phyloP scores from a whole-genome alignment of 2,888 invertebrate genomes.

The Leucophora obtusa region DNA sequence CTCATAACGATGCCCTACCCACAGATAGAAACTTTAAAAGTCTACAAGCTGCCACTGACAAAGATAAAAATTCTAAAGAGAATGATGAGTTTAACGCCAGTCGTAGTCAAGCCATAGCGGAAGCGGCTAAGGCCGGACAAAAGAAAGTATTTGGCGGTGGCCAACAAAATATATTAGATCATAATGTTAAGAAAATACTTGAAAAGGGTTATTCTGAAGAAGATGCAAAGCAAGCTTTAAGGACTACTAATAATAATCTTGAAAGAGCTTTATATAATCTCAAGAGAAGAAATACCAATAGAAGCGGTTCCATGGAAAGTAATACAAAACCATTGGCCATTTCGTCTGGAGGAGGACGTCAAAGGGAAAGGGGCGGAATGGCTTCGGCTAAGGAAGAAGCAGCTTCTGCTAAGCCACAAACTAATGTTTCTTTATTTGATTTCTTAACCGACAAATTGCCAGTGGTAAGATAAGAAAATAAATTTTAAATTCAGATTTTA shows the following conservation, averaged over 20 bases:
- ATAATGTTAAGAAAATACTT: conserved; percentile 87
- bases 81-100: conserved; percentile 93
- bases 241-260: conserved; percentile 85
- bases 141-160: conserved; percentile 84
- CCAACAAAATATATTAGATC: conserved; percentile 84
- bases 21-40: conserved; percentile 85
- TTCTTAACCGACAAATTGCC: conserved; percentile 88
- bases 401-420: conserved; percentile 85
- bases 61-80: conserved; percentile 81
- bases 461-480: conserved; percentile 60
- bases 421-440: conserved; percentile 89
- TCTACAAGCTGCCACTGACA: conserved; percentile 79
- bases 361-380: conserved; percentile 69
- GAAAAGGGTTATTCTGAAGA: conserved; percentile 89
- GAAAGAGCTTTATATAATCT: conserved; percentile 85
- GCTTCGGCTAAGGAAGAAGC: conserved; percentile 80
- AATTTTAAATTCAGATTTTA: no score
- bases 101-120: conserved; percentile 92
- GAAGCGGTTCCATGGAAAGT: conserved; percentile 48
- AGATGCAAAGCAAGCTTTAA: conserved; percentile 87
- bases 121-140: conserved; percentile 85
- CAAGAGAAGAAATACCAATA: conserved; percentile 78
- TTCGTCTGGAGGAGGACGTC: conserved; percentile 30
- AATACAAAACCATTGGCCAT: conserved; percentile 27
- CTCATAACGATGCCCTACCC: conserved; percentile 75